Evolutionary conservation across 23 tunicate genomes (phyloP), one percentile per base, ranked within the genome.

Genomic region (Ciona savignyi): DNA sequence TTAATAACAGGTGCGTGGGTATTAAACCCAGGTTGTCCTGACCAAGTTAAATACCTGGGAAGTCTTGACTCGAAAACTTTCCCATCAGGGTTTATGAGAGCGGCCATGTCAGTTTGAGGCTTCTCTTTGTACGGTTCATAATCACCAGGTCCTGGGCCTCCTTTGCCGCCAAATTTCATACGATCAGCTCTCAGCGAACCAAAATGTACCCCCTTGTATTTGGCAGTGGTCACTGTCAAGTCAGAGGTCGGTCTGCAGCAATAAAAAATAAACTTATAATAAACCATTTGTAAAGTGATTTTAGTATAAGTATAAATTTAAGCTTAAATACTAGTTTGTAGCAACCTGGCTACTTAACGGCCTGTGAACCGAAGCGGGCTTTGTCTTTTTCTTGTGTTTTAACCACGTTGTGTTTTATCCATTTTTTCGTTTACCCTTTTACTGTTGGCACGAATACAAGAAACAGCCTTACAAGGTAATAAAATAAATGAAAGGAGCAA

Each of bases 171-270:
- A 48, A 91, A 84, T 28, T 60, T 72, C 75, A 80, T 91, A 31
- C 97, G 68, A 29, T 74, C 68, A 1, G 88, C 35, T 0, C 88
- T 66, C 29, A 91, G 77, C 20, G 84, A 34, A 1, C 97, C 87
- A 67, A 84, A 91, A 33, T 91, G 97, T 20, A 91, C 81, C 2
- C 97, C 97, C 28, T 80, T 85, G 83, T 91, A 91, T 51, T 85
- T 91, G n/a, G 56, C 67, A 23, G 97, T 85, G 2, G 97, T 67
- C 2, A 35, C 72, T 1, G 97, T 75, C 27, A 32, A 51, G 28
- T 66, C 62, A 2, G 49, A 28, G 29, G 25, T 71, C 24, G 93
- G 79, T 26, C 83, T 86, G 34, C 32, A 35, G 11, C 9, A 9
- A 63, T 63, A 49, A 9, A 65, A 65, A n/a, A n/a, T n/a, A n/a